Evolutionary conservation across 2,113 vertebrate genomes (phyloP), one percentile per base, ranked within the genome.

Genomic region (Mesocricetus auratus): DNA sequence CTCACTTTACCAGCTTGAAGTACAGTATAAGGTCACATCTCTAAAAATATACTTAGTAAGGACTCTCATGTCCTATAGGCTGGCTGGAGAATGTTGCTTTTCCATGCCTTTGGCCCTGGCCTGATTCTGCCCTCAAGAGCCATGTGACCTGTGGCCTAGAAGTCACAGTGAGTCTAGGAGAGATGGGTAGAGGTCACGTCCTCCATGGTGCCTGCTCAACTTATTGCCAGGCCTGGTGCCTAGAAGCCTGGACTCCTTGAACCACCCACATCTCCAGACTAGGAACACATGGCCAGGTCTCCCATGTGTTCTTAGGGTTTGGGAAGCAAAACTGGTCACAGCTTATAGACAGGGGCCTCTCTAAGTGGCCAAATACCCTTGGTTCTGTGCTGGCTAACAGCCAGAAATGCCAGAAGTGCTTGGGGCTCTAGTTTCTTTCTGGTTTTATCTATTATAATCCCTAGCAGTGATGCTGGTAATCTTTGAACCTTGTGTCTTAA

Each of bases 1-100:
- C 88, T 95, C 42, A 47, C 60, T 82, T 92, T 24, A 29, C 64
- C 13, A 71, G 78, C 85, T n/a, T 92, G 66, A 92, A 82, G 36
- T 77, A 45, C 12, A 17, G 74, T 71, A 45, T 58, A 81, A 79
- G 58, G 90, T 88, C 94, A 66, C 19, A 39, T 75, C 71, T 85
- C 85, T 83, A 45, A 69, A 66, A 78, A 78, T 5, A 50, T 29
- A 11, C 7, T 17, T 19, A 29, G 19, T 10, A 36, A 42, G 53
- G 83, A 16, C 31, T 42, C 2, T 29, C 22, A n/a, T 69, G 56
- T 22, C 39, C 42, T 7, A 42, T 33, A 15, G n/a, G 45, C 36
- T 77, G 36, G 21, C 64, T 66, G 50, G 50, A 79, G 6, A n/a
- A 31, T 3, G 29, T 60, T 15, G 0, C 26, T 60, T 53, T 83